Evolutionary conservation across 2,888 invertebrate genomes (phyloP), one percentile per base, ranked within the genome.

Genomic region (Parnassius orleans): DNA sequence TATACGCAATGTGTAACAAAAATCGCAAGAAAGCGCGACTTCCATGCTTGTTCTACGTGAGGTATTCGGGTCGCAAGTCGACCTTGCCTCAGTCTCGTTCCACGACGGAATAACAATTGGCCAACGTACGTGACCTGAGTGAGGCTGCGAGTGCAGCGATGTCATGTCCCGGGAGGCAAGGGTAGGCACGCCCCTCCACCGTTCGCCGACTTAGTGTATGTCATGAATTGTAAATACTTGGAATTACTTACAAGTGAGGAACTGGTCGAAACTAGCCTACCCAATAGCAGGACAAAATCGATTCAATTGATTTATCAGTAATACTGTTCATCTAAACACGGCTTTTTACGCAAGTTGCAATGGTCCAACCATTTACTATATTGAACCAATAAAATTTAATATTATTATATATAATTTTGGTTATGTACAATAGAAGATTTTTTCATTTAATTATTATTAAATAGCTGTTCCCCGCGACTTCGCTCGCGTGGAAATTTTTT

Each of bases 81-180:
- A 72, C 73, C 73, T 74, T 72, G 71, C 62, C 67, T 67, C 65
- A 68, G 63, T 60, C 60, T 64, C 57, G 68, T 56, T 65, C 71
- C 67, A 60, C 71, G 61, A 61, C 67, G 65, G 80, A 79, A 80
- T 80, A 73, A 72, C 73, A 79, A 79, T 75, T 69, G 61, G 68
- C 62, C 63, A 66, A 59, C 57, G 68, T 65, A 73, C 78, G 78
- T 78, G 77, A 69, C 61, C 65, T 52, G 67, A 67, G 65, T 72
- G 63, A 48, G 41, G 62, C 59, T 57, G 15, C 57, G 12, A 61
- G 41, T 52, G n/a, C 63, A 48, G 42, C 10, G 19, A 44, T 46
- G 52, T 48, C 56, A 59, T 60, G 54, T 53, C 57, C 51, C 58
- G 54, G 50, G 54, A 24, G 33, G 53, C 44, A 44, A 43, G 50